A percentile compares a stretch with the other conserved stretches of the same genome.
Conservation (phyloP, 2,888 invertebrate genomes). For the Macaria notata region DNA sequence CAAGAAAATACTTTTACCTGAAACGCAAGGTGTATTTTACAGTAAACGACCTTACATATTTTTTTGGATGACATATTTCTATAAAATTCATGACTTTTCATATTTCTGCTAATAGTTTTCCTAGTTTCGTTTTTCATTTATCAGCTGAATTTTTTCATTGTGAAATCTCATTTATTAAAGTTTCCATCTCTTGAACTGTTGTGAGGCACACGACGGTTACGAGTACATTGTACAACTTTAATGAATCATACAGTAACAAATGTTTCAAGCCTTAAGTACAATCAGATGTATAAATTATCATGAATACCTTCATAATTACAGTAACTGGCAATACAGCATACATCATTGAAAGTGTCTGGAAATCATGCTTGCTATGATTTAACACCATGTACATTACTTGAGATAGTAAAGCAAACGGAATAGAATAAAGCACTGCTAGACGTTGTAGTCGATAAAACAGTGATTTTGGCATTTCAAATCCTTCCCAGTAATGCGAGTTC, state of each 20-base stretch:
- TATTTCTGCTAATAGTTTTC: neutral
- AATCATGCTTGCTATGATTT: conserved; percentile 21
- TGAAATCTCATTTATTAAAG: too few species aligned
- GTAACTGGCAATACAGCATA: conserved; percentile 19
- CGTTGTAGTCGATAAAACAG: conserved; percentile 9
- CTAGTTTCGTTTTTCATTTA: neutral
- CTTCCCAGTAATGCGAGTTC: conserved; percentile 13
- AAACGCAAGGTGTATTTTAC: neutral
- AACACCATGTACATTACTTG: conserved; percentile 20
- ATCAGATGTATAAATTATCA: too few species aligned
- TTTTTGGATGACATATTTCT: neutral
- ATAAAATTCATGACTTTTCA: neutral
- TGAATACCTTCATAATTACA: conserved; percentile 3
- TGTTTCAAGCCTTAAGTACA: too few species aligned
- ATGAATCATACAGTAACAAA: too few species aligned
- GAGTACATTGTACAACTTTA: too few species aligned
- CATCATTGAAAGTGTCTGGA: conserved; percentile 22
- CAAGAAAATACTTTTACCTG: conserved; percentile 26
- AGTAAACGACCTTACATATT: neutral
- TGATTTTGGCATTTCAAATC: conserved; percentile 21
- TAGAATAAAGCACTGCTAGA: neutral
- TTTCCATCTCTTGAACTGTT: too few species aligned
- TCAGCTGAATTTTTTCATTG: too few species aligned
- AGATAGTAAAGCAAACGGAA: conserved; percentile 5
- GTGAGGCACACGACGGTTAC: too few species aligned